phyloP scores from a whole-genome alignment of 2,113 vertebrate genomes.

The Psophia crepitans region DNA sequence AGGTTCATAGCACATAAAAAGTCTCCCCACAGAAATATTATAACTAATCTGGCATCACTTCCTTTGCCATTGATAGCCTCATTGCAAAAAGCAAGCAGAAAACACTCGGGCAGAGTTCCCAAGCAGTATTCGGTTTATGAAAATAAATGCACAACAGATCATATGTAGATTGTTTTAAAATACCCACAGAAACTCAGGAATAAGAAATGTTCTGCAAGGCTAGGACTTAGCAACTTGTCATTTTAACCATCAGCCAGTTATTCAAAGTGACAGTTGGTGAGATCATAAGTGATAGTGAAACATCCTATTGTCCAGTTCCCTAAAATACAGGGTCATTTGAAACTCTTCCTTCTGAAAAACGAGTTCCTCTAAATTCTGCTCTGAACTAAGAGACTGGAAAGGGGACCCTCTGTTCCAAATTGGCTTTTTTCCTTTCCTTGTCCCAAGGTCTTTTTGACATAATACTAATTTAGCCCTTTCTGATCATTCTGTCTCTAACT shows the following conservation, averaged over 20 bases:
- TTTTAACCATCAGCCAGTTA: background rate
- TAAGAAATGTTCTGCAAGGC: background rate
- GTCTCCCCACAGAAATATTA: background rate
- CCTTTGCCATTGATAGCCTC: background rate
- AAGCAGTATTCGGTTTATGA: background rate
- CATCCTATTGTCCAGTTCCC: background rate
- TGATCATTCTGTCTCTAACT: conserved; percentile 27
- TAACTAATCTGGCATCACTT: background rate
- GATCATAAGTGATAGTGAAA: background rate
- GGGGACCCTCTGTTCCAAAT: conserved; percentile 20
- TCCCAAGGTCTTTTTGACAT: conserved; percentile 52
- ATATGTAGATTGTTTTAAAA: background rate
- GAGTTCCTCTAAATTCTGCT: background rate
- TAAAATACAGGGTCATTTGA: background rate
- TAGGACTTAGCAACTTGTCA: background rate
- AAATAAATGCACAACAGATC: background rate
- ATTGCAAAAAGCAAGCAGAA: background rate
- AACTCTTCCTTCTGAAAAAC: background rate
- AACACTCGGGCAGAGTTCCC: background rate
- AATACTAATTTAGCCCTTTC: conserved; percentile 58
- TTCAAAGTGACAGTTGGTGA: background rate
- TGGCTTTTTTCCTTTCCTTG: conserved; percentile 27
- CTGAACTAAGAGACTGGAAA: conserved; percentile 5
- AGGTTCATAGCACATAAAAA: background rate
- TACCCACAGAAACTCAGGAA: background rate